Base-by-base conservation (phyloP, 2,797 vertebrate species). In the Betta splendens region DNA sequence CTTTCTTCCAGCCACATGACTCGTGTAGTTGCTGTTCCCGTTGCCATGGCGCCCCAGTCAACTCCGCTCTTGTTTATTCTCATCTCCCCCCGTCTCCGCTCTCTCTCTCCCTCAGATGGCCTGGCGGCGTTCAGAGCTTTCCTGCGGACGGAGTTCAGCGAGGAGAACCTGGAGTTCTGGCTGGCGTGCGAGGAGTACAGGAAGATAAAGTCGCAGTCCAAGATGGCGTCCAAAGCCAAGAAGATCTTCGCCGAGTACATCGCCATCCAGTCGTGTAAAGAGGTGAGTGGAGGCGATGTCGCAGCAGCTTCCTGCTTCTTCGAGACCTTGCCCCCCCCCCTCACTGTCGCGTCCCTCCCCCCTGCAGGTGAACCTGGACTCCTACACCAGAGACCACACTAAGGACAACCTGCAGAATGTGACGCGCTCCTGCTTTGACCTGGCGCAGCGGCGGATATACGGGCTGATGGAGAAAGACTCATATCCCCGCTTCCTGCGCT, bases 121-220 rank as follows among this genome's bases (percentile, higher is more conserved):
- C 88, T 98, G 66, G 95, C 95, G 33, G 96, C 96, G 28, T 99
- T 99, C 89, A 90, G 95, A 80, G 94, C 95, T 60, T 99, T 99
- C 85, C 92, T 99, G 66, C 95, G 95, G 81, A 98, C 97, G 0
- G 98, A 99, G 85, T 99, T 98, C 86, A 99, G 96, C 0, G 96
- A 99, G 79, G 98, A 99, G 89, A 99, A 99, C 89, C 91, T 99
- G 87, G 98, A 99, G 84, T 98, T 99, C 91, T 99, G 97, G 97
- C 84, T 99, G 75, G 96, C 95, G 0, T 99, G 98, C 1, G 97
- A 99, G 85, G 96, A 99, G 73, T 99, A 96, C 92, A 98, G 94
- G 88, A 98, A 98, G 84, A 88, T 96, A 83, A 98, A 98, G 82
- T 98, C 96, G 0, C 95, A 98, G 85, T 95, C 96, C 74, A 99